Percentiles rank a stretch among this genome's conserved stretches.
Evolutionary conservation across 2,113 vertebrate genomes (phyloP).

Genomic region (Sphyrna mokarran): DNA sequence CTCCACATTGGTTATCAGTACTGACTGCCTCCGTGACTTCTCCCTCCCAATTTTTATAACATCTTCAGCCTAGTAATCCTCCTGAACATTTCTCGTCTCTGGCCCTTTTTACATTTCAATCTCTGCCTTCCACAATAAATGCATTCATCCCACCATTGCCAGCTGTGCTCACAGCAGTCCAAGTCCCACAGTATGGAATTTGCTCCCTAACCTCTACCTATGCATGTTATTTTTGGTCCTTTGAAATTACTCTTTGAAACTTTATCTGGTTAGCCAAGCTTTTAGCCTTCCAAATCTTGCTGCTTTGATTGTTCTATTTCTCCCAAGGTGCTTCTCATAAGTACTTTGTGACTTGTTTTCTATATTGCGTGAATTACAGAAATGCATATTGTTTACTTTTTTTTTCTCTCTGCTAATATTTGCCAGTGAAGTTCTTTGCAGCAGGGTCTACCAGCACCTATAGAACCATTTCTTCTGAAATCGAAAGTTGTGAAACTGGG

Average conservation of each 20-base stretch:
- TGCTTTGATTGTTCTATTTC: background rate
- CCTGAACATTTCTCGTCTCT: background rate
- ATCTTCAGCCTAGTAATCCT: background rate
- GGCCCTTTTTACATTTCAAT: background rate
- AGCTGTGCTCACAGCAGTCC: background rate
- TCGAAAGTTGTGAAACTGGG: background rate
- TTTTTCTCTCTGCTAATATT: background rate
- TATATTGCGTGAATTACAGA: background rate
- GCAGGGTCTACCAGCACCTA: background rate
- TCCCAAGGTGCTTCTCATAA: background rate
- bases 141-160: background rate
- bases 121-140: background rate
- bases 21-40: background rate
- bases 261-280: background rate
- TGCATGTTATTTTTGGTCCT: background rate
- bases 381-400: background rate
- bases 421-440: background rate
- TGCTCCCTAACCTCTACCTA: background rate
- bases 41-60: background rate
- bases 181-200: background rate
- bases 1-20: background rate
- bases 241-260: background rate
- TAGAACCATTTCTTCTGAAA: background rate
- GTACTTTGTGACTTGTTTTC: background rate
- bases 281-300: background rate